Conservation (phyloP, 1,140 invertebrate species). For the Ceratina japonica region DNA sequence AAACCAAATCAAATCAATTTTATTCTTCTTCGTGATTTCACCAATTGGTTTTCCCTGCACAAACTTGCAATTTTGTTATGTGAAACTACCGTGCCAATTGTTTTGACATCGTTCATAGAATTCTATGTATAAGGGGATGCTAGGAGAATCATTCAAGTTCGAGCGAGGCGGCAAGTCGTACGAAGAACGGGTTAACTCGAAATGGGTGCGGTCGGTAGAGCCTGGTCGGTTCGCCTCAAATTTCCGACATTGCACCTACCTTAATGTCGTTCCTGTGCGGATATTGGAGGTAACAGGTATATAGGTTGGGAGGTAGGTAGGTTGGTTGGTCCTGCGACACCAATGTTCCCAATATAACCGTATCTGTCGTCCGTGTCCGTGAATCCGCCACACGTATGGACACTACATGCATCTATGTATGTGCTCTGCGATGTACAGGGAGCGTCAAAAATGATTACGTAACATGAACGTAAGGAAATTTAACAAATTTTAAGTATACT, state of each 20-base stretch:
- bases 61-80: too few species aligned
- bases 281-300: slow-evolving; percentile 47
- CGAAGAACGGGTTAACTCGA: neutral
- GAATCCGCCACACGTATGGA: slow-evolving; percentile 1
- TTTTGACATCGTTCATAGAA: neutral
- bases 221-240: slow-evolving; percentile 46
- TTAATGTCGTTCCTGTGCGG: slow-evolving; percentile 46
- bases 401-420: neutral
- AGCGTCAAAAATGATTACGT: too few species aligned
- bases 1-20: too few species aligned
- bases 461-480: too few species aligned
- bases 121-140: neutral
- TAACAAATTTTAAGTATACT: too few species aligned
- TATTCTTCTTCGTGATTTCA: too few species aligned
- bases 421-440: too few species aligned
- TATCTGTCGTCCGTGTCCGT: slow-evolving; percentile 1
- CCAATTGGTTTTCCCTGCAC: too few species aligned
- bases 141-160: slow-evolving; percentile 23
- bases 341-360: slow-evolving; percentile 17
- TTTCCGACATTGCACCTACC: slow-evolving; percentile 52
- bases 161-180: slow-evolving; percentile 5
- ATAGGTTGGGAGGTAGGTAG: slow-evolving; percentile 22
- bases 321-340: slow-evolving; percentile 12
- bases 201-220: slow-evolving; percentile 26
- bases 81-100: neutral